Base-by-base conservation (phyloP, 2,113 vertebrate genomes). In the Apistogramma diplotaenia region DNA sequence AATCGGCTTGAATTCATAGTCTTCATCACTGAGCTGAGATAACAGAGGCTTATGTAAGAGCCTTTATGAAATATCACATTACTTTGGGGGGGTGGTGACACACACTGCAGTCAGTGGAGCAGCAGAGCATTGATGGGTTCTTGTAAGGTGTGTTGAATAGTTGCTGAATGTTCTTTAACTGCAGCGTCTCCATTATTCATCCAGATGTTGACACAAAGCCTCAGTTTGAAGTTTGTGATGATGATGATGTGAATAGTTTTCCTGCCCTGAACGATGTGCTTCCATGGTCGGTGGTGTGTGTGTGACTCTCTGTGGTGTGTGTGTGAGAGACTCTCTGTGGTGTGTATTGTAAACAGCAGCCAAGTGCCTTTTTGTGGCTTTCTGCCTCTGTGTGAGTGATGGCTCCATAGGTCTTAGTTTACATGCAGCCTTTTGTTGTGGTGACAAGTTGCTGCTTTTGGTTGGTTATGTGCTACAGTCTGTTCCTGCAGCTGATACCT, bases 301-400 rank as follows among this genome's bases (percentile, higher is more conserved):
- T 49, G 78, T 67, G 61, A 43, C 58, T 74, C 62, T 55, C 59
- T 35, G 51, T 12, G 60, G 15, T 60, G 57, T 65, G 40, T n/a
- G n/a, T n/a, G n/a, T n/a, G n/a, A n/a, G n/a, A n/a, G n/a, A n/a
- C n/a, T n/a, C n/a, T 37, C 60, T 58, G n/a, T 58, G 3, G 6
- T 75, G 57, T 46, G 23, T n/a, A 33, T 49, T 51, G 73, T 70
- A 43, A 70, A 73, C 72, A 59, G 21, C 16, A 7, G 33, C 65
- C 65, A 70, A 70, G 65, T 70, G 2, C 65, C 4, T 70, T 70
- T 70, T 31, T 74, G 67, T 74, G 25, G 37, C 62, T 79, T 59
- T 27, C 4, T 72, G 15, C 46, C 12, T 71, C 25, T 70, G 19
- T 51, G 31, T 49, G 58, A 74, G 37, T 56, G 3, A 72, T 60